Evolutionary conservation across 2,888 invertebrate species (phyloP).

Genomic region (Tipula confusa): DNA sequence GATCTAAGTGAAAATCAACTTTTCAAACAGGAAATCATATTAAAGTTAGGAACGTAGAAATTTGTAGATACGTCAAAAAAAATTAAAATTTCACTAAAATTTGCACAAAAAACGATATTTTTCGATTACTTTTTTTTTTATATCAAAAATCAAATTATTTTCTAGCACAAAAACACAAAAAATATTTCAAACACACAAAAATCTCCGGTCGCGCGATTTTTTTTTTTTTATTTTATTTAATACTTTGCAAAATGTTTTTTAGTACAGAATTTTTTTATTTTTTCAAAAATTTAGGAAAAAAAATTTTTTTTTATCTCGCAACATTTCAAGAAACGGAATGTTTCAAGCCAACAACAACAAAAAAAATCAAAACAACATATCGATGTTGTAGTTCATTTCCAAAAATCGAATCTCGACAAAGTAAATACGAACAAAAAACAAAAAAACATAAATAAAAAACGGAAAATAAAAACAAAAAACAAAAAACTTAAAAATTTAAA

Average conservation of each 20-base stretch:
- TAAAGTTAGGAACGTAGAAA: neutral
- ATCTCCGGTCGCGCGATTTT: neutral
- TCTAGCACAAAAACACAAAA: neutral
- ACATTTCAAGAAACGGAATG: no score
- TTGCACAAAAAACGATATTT: neutral
- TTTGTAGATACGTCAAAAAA: neutral
- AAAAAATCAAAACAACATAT: neutral
- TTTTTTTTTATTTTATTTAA: no score
- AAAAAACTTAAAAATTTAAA: neutral
- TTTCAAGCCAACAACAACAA: neutral
- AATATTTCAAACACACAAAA: neutral
- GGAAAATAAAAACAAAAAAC: neutral
- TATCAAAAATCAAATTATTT: neutral
- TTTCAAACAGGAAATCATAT: neutral
- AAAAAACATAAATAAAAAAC: neutral
- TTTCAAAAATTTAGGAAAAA: neutral
- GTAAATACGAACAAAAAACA: no score
- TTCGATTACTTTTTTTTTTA: neutral
- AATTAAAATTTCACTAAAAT: neutral
- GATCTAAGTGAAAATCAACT: no score
- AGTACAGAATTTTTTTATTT: neutral
- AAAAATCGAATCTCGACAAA: no score
- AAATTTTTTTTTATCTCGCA: neutral
- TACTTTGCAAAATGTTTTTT: neutral
- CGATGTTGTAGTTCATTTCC: no score